Base-by-base conservation (phyloP, 2,113 vertebrate genomes). In the Rhipidura dahli region DNA sequence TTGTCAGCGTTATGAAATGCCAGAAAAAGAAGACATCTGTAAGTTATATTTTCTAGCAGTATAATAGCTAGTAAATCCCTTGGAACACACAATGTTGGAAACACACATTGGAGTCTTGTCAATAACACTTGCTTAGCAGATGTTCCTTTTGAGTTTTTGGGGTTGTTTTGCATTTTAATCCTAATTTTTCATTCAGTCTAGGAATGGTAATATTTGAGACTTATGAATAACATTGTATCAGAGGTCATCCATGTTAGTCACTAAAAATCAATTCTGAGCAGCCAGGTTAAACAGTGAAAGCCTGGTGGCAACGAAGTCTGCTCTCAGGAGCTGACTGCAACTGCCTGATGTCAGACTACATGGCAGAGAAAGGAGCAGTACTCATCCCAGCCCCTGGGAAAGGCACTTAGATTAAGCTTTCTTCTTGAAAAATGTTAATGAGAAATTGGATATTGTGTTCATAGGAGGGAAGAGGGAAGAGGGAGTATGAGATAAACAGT, bases 321-420 rank as follows among this genome's bases (percentile, higher is more conserved):
- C 39, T 88, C 44, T 50, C 2, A 0, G 35, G 21, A 56, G 10
- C 31, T 79, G 26, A 33, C 42, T 90, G 23, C 53, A 71, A 27
- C 26, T 50, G 17, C 15, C 23, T 59, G 27, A 18, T 50, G 33
- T 56, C 1, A 1, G 9, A 47, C 23, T 17, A 8, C 0, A 0
- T 13, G 27, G 35, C 49, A 54, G 30, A 84, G 47, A 72, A 83
- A 89, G 50, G 27, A 93, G 26, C 15, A 61, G 16, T 6, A 6
- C 10, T 57, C 24, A 26, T 75, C 20, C 26, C 37, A 45, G 28
- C 9, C 42, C 26, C 20, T 54, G 18, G 49, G 45, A 92, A 33
- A 61, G 8, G 11, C 30, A 15, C 31, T 64, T 51, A 49, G 21
- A 71, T 15, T 76, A 70, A 88, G 27, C 11, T 60, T 64, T 85